Conservation (phyloP, 1,140 invertebrate species). For the Melitaea cinxia region DNA sequence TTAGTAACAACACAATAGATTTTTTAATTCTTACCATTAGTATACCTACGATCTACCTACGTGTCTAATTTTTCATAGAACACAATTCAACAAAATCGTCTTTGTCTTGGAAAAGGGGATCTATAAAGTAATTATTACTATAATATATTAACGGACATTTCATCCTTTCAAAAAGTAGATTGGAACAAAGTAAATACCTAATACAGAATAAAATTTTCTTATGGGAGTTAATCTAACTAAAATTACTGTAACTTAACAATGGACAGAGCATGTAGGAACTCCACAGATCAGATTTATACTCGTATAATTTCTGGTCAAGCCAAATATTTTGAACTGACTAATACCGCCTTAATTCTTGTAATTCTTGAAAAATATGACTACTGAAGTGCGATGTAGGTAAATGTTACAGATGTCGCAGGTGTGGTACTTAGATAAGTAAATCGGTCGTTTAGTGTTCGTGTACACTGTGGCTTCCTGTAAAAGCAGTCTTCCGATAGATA, state of each 20-base stretch:
- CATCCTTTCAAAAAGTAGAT: conserved; percentile 17
- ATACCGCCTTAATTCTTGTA: conserved; percentile 77
- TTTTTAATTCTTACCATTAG: conserved; percentile 9
- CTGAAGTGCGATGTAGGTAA: conserved; percentile 62
- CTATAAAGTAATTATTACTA: background rate
- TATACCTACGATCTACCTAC: conserved; percentile 6
- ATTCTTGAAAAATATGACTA: conserved; percentile 68
- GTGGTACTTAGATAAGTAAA: conserved; percentile 74
- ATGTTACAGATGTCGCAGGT: conserved; percentile 53
- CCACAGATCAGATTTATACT: conserved; percentile 68
- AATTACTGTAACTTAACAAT: conserved; percentile 20
- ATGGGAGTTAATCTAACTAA: conserved; percentile 17
- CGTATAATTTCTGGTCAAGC: conserved; percentile 69
- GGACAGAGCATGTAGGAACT: conserved; percentile 46
- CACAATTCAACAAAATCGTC: background rate
- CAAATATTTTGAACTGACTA: conserved; percentile 77
- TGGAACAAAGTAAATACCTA: conserved; percentile 9
- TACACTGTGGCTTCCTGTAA: conserved; percentile 78
- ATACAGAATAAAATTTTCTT: conserved; percentile 18
- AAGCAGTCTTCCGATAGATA: conserved; percentile 80
- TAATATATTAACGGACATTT: conserved; percentile 5
- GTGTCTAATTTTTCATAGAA: conserved; percentile 6
- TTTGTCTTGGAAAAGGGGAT: background rate
- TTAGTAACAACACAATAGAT: conserved; percentile 44
- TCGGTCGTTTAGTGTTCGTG: conserved; percentile 71